Conservation (phyloP, 1,140 invertebrate species). For the Ceratoteleas bidentatus region DNA sequence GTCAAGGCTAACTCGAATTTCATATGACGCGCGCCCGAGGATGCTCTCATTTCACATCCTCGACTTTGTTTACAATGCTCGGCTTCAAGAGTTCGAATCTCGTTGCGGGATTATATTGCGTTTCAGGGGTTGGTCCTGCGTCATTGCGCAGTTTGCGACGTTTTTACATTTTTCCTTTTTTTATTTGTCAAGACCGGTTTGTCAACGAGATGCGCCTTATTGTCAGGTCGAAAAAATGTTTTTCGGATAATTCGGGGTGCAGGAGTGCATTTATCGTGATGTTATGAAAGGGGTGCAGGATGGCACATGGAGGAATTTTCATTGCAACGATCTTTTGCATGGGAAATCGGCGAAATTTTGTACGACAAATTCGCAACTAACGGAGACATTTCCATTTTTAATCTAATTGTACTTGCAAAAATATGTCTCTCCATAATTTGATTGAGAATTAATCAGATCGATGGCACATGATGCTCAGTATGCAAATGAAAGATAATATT, state of each 20-base stretch:
- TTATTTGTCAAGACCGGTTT: constrained; percentile 6
- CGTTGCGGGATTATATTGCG: constrained; percentile 50
- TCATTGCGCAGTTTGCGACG: neutral
- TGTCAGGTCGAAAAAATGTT: no score
- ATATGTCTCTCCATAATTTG: no score
- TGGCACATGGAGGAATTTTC: no score
- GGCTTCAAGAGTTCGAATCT: constrained; percentile 53
- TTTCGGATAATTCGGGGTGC: no score
- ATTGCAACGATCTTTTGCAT: no score
- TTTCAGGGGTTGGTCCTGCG: constrained; percentile 12
- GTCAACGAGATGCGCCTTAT: no score
- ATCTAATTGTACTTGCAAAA: no score
- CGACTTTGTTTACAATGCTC: constrained; percentile 55
- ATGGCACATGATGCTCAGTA: neutral
- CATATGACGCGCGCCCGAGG: constrained; percentile 42
- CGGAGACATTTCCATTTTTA: no score
- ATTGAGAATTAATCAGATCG: constrained; percentile 11
- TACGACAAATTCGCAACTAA: no score
- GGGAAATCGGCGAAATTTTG: no score
- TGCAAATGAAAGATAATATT: constrained; percentile 31
- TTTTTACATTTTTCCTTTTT: neutral
- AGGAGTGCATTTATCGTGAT: no score
- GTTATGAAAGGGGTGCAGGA: no score
- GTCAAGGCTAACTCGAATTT: constrained; percentile 64
- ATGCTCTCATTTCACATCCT: constrained; percentile 58